Evolutionary conservation across 2,888 invertebrate species (phyloP).

Genomic region (Aphodius granarius): DNA sequence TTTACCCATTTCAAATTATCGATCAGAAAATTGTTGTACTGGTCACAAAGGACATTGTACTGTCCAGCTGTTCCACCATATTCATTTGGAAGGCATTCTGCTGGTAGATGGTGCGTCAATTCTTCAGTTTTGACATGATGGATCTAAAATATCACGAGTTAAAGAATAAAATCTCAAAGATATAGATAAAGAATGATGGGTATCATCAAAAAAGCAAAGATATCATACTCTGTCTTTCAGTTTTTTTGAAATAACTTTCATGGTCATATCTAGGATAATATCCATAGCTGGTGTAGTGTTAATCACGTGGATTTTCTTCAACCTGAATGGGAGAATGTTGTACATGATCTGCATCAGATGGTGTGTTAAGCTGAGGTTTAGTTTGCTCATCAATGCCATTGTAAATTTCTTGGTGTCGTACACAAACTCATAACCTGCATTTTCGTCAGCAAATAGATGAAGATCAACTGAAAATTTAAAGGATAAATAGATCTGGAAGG

Average conservation of each 20-base stretch:
- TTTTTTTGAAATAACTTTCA: neutral
- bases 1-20: neutral
- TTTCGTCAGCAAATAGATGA: neutral
- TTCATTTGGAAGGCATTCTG: neutral
- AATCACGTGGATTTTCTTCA: neutral
- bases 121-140: slow-evolving; percentile 25
- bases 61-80: neutral
- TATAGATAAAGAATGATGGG: too few species aligned
- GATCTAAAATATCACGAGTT: too few species aligned
- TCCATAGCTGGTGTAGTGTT: neutral
- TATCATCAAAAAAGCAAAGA: too few species aligned
- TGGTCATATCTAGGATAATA: neutral
- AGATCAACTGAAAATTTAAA: neutral
- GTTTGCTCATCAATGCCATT: neutral
- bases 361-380: neutral
- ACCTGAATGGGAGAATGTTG: neutral
- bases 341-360: neutral
- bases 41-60: neutral
- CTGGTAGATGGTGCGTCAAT: neutral
- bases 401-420: neutral
- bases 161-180: too few species aligned
- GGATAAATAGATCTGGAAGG: too few species aligned
- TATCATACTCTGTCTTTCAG: neutral
- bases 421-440: neutral
- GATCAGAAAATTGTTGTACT: neutral